Evolutionary conservation across 2,797 vertebrate species (phyloP), one percentile per base, ranked within the genome.

Genomic region (Dryobates pubescens): DNA sequence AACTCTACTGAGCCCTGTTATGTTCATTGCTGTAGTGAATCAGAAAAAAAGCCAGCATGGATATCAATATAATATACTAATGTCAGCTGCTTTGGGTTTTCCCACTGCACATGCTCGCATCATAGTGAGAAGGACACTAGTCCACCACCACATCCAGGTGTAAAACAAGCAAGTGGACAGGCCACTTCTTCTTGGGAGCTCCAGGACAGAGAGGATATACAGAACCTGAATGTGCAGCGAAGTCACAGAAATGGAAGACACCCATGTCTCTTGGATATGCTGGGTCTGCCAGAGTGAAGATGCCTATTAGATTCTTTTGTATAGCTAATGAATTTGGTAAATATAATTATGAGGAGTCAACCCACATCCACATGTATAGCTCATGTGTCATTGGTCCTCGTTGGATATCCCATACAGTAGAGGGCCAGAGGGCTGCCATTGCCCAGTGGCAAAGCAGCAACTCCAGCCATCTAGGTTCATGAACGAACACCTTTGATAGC

Each of bases 21-120:
- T 43, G 13, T 57, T 75, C 16, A 26, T 63, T 27, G 41, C 10
- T 20, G n/a, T 10, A 63, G 15, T n/a, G n/a, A 24, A 61, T 51
- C 63, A 17, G 17, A 79, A 73, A 78, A 6, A 14, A 24, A 58
- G 2, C 43, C 26, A 70, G 62, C 7, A 69, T 11, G 8, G 6
- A 47, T 24, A 68, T 53, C 32, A 30, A 18, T 24, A 30, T 45
- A 45, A 41, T 19, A 43, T 16, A n/a, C 9, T 23, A 57, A 84
- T 88, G 75, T 72, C 56, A 58, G 3, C 27, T 20, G 9, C 5
- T 62, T 26, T 45, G 10, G 5, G 2, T 68, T 79, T 90, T 82
- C 11, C 8, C 5, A 10, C 6, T 18, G 12, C 6, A n/a, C 24
- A 23, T 0, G 0, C 69, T 63, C 12, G 26, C 17, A 22, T 36